Evolutionary conservation across 2,888 invertebrate genomes (phyloP).

Genomic region (Xylota segnis): DNA sequence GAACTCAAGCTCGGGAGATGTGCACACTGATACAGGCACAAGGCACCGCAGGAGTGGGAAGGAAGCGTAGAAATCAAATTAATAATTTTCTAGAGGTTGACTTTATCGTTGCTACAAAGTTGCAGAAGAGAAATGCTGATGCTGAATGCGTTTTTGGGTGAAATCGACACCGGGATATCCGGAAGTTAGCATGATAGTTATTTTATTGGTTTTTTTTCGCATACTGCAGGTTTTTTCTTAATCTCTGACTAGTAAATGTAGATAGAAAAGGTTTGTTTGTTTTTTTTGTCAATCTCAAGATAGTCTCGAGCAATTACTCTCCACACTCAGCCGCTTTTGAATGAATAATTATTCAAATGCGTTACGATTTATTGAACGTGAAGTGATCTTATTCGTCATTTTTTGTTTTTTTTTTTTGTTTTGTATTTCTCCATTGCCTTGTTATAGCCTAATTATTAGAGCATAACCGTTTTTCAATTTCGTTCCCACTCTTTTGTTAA

Average conservation of each 20-base stretch:
- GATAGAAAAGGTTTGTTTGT: not conserved
- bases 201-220: conserved; percentile 1
- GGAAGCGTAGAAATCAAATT: conserved; percentile 48
- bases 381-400: conserved; percentile 29
- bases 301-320: conserved; percentile 14
- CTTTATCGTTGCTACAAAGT: conserved; percentile 13
- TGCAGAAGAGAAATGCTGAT: conserved; percentile 47
- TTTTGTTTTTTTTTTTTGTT: conserved; percentile 24
- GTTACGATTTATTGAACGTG: conserved; percentile 65
- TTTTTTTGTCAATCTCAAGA: not conserved
- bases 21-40: conserved; percentile 14
- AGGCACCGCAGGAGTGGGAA: conserved; percentile 11
- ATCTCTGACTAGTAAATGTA: not conserved
- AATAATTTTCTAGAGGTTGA: conserved; percentile 48
- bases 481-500: conserved; percentile 33
- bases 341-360: conserved; percentile 55
- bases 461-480: conserved; percentile 54
- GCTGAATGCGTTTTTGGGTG: conserved; percentile 51
- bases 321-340: conserved; percentile 18
- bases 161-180: conserved; percentile 37
- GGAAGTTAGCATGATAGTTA: not conserved
- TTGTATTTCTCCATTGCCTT: conserved; percentile 26
- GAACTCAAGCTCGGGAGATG: conserved; percentile 20
- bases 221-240: not conserved
- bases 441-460: conserved; percentile 54